These are phyloP conservation scores for Drosophila aldrichi DNA, from an alignment of 2,888 invertebrate species.

Conservation along the genomic window DNA sequence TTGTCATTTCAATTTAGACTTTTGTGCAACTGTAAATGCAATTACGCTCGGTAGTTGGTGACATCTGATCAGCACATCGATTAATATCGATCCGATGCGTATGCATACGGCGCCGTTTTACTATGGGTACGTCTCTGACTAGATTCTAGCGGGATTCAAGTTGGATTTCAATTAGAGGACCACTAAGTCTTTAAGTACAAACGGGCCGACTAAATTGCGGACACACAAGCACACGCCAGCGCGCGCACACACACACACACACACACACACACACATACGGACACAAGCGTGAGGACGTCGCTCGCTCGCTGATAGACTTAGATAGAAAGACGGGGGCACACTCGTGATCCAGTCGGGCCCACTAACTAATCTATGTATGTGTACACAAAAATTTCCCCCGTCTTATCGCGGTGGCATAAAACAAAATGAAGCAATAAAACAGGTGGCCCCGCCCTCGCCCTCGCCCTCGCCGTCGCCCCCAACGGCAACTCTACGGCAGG, in stretches of 20 bases:
- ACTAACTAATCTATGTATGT: conserved; percentile 50
- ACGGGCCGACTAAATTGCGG: conserved; percentile 19
- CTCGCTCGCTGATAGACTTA: not conserved
- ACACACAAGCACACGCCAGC: not conserved
- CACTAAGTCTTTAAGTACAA: conserved; percentile 24
- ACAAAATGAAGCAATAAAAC: conserved; percentile 68
- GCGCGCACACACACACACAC: not conserved
- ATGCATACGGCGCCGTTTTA: conserved; percentile 71
- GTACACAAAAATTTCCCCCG: conserved; percentile 46
- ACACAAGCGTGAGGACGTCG: not conserved
- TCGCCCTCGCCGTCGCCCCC: not conserved
- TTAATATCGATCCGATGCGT: conserved; percentile 34
- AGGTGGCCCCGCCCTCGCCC: conserved; percentile 15
- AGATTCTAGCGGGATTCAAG: not conserved
- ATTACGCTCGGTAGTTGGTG: conserved; percentile 4
- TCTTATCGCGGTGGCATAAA: conserved; percentile 68
- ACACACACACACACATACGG: not conserved
- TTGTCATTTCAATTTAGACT: not conserved
- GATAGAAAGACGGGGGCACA: conserved; percentile 8
- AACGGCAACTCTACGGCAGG: not conserved
- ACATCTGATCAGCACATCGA: conserved; percentile 2
- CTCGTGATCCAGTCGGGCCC: conserved; percentile 54
- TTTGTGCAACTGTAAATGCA: conserved; percentile 8
- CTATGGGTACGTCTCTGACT: conserved; percentile 67
- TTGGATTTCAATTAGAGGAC: not conserved